Percentiles rank a stretch among this genome's conserved stretches.
Conservation (phyloP, 2,113 vertebrate genomes). For the Accipiter cooperii region DNA sequence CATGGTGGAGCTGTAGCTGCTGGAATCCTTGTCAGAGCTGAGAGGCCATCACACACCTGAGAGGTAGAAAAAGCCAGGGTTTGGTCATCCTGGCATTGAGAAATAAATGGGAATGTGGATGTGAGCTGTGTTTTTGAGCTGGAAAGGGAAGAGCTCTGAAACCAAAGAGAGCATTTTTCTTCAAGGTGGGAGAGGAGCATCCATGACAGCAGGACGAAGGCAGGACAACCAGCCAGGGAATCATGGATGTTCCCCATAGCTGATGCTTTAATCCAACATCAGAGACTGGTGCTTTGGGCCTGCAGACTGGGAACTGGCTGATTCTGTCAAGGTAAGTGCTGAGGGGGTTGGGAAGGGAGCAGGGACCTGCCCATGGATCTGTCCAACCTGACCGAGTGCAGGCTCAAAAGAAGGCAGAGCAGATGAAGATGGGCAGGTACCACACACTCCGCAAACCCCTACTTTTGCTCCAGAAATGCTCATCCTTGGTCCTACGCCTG, state of each 20-base stretch:
- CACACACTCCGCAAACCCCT: background rate
- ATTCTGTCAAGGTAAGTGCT: background rate
- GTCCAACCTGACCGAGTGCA: background rate
- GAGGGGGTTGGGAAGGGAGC: background rate
- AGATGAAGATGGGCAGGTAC: background rate
- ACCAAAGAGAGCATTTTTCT: background rate
- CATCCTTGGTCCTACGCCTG: background rate
- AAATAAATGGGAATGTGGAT: background rate
- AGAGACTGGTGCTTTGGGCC: background rate
- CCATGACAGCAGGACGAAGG: background rate
- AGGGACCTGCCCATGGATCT: background rate
- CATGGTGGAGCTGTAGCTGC: background rate
- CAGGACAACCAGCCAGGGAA: background rate
- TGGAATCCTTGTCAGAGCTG: background rate
- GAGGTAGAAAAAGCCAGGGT: background rate
- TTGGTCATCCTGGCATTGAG: background rate
- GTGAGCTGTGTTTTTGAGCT: background rate
- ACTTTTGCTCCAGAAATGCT: background rate
- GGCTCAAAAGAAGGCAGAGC: background rate
- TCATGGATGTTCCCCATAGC: background rate
- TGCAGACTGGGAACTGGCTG: background rate
- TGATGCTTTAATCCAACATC: background rate
- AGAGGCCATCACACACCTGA: background rate
- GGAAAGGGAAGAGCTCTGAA: background rate
- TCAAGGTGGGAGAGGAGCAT: background rate